Percentiles rank a stretch among this genome's conserved stretches.
Conservation (phyloP, 2,797 vertebrate genomes). For the Anisognathus igniventris region DNA sequence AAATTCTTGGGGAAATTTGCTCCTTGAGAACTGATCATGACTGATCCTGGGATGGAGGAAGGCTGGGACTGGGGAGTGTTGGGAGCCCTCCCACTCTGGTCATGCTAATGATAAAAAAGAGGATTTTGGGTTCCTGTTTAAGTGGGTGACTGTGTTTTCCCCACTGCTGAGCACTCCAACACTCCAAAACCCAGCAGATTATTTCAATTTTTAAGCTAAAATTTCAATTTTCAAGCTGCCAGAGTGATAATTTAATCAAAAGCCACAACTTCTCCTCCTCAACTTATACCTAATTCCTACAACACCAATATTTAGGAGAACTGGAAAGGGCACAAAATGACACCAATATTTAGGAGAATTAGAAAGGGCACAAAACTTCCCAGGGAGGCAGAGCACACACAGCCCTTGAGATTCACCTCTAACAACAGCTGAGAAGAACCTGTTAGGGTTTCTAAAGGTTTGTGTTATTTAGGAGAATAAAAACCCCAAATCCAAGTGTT, state of each 20-base stretch:
- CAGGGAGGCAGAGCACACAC: not conserved
- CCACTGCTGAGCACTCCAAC: not conserved
- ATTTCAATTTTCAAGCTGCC: not conserved
- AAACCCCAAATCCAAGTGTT: not conserved
- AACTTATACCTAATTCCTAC: not conserved
- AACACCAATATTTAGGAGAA: not conserved
- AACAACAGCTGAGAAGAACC: not conserved
- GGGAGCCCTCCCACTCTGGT: not conserved
- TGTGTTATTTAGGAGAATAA: not conserved
- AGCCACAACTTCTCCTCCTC: not conserved
- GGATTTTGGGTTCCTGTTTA: not conserved
- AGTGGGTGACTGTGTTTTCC: not conserved
- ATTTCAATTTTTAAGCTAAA: not conserved
- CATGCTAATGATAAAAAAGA: not conserved
- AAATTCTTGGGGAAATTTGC: not conserved
- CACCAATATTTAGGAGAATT: too few relatives aligned
- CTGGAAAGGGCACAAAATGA: too few relatives aligned
- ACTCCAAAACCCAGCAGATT: not conserved
- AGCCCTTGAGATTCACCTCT: not conserved
- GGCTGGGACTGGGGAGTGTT: not conserved
- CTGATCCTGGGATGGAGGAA: not conserved
- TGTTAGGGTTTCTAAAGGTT: accelerated
- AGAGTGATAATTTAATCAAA: not conserved
- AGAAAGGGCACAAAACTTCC: not conserved
- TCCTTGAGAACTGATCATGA: not conserved